Percentiles rank a stretch among this genome's conserved stretches.
phyloP scores from a whole-genome alignment of 2,797 vertebrate species.

The Percopsis omiscomaycus region DNA sequence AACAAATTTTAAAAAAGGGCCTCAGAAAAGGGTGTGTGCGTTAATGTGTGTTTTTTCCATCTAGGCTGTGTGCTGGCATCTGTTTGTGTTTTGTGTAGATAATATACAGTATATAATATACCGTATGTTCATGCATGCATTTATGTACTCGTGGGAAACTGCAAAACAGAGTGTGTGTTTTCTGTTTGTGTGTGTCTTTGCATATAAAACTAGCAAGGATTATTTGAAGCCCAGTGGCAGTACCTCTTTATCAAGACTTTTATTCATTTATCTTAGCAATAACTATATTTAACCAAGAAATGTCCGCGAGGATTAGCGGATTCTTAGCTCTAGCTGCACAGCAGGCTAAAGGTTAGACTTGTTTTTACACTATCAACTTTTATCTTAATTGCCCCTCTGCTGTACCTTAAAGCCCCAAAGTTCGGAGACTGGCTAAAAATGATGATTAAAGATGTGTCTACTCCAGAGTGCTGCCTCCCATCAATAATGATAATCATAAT shows the following conservation, averaged over 20 bases:
- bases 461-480: constrained; percentile 19
- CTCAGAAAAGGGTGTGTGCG: neutral
- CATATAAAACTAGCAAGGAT: no score
- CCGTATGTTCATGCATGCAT: neutral
- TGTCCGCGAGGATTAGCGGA: constrained; percentile 35
- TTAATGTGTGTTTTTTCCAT: constrained; percentile 2
- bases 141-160: no score
- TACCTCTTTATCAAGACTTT: constrained; percentile 12
- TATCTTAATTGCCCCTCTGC: constrained; percentile 48
- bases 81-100: neutral
- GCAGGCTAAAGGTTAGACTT: constrained; percentile 50
- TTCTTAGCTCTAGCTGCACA: constrained; percentile 36
- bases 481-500: constrained; percentile 49
- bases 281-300: constrained; percentile 31
- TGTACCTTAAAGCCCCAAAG: constrained; percentile 25
- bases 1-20: constrained; percentile 18
- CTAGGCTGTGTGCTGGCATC: neutral
- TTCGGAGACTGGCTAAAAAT: constrained; percentile 20
- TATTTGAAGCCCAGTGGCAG: constrained; percentile 1
- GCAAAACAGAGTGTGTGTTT: no score
- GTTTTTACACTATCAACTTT: constrained; percentile 55
- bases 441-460: constrained; percentile 53
- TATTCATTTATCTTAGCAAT: constrained; percentile 45
- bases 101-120: no score
- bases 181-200: neutral